Evolutionary conservation across 2,113 vertebrate species (phyloP).

Genomic region (Chamaetylas fuelleborni): DNA sequence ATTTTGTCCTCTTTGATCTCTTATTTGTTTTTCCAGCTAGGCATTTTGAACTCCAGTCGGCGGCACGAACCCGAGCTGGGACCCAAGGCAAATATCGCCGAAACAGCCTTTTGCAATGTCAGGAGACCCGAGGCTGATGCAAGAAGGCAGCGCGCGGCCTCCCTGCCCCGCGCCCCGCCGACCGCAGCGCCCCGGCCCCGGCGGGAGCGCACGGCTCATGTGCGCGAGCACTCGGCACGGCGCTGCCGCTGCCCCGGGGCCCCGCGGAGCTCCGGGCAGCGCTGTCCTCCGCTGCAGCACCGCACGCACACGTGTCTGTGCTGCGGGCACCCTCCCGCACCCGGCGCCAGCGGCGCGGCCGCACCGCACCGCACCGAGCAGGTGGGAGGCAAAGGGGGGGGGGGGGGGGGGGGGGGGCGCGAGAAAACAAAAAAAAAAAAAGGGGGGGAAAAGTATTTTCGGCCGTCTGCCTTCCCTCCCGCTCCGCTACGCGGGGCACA

Average conservation of each 20-base stretch:
- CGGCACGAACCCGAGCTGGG: conserved; percentile 32
- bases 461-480: no score
- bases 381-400: no score
- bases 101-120: conserved; percentile 66
- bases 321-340: not conserved
- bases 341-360: not conserved
- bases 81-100: conserved; percentile 57
- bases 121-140: conserved; percentile 63
- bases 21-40: conserved; percentile 68
- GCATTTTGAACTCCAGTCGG: conserved; percentile 64
- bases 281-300: not conserved
- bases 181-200: not conserved
- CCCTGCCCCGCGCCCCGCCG: not conserved
- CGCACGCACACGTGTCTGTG: not conserved
- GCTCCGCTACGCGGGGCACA: no score
- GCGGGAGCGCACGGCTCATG: not conserved
- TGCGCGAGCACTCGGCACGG: not conserved
- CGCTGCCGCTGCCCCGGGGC: not conserved
- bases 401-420: no score
- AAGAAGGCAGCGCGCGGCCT: conserved; percentile 42
- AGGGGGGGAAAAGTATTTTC: no score
- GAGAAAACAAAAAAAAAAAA: no score
- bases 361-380: not conserved
- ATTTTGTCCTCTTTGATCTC: conserved; percentile 70
- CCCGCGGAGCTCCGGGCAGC: not conserved